Evolutionary conservation across 2,797 vertebrate species (phyloP), one percentile per base, ranked within the genome.

Genomic region (Sciurus carolinensis): DNA sequence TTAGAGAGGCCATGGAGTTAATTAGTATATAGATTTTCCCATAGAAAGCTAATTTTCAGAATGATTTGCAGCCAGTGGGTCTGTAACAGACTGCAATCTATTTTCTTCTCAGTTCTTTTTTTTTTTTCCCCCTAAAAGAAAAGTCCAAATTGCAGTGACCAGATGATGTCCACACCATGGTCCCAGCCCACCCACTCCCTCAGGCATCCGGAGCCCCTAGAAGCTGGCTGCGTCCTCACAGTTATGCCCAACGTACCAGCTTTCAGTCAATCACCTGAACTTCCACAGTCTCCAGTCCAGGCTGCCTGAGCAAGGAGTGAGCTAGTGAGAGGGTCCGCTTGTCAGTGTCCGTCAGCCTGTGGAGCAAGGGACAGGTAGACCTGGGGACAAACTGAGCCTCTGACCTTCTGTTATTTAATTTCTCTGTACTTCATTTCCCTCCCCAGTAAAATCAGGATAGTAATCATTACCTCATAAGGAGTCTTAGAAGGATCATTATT

Each of bases 1-100:
- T 98, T 98, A 98, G 97, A 97, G 97, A 98, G 98, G 97, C 95
- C 97, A 98, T 86, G 95, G 97, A 97, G 97, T 98, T 98, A 98
- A 98, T 98, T 98, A 98, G 95, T 97, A 98, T 97, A 98, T 98
- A 95, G 98, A 97, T 98, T 98, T 98, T 98, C 96, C 97, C 97
- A 97, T 98, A 98, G 98, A 97, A 98, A 98, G 97, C 97, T 98
- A 97, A 98, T 98, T 98, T 98, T 97, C 97, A 82, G 96, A 97
- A 97, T 98, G 98, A 98, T 98, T 98, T 97, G 94, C 93, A 98
- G 97, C 97, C 93, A 79, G 94, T 96, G 90, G 96, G 94, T 97
- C 97, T 97, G 96, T 97, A 97, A 95, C 89, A 98, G 97, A 97
- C 94, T 97, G 96, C 97, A 97, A 97, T 98, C 97, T 95, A 97